Conservation (phyloP, 2,113 vertebrate species). For the Gallinago jamesoni region DNA sequence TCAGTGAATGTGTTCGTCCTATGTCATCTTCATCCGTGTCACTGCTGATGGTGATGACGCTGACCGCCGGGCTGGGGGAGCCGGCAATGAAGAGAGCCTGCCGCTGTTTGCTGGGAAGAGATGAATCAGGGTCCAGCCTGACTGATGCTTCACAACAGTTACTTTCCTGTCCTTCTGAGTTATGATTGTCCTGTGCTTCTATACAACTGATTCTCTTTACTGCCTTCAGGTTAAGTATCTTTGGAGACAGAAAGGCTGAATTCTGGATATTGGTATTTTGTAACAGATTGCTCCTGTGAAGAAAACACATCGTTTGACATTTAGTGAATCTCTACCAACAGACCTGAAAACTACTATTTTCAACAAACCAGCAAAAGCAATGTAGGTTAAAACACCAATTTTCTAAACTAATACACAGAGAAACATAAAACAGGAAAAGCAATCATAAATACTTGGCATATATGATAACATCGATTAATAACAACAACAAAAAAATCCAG, state of each 20-base stretch:
- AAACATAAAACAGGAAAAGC: neutral
- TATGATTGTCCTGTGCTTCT: conserved; percentile 79
- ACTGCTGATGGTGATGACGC: conserved; percentile 96
- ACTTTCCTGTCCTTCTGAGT: conserved; percentile 66
- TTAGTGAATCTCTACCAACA: neutral
- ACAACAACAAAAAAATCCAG: neutral
- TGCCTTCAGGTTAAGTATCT: conserved; percentile 87
- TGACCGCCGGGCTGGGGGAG: conserved; percentile 88
- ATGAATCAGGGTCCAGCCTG: conserved; percentile 72
- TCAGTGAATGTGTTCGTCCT: conserved; percentile 79
- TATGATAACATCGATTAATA: neutral
- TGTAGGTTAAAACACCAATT: neutral
- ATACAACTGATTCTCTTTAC: conserved; percentile 78
- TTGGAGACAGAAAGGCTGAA: conserved; percentile 89
- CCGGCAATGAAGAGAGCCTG: conserved; percentile 87
- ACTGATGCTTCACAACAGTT: conserved; percentile 73
- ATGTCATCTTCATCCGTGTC: conserved; percentile 89
- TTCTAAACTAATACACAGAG: neutral
- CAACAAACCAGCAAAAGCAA: neutral
- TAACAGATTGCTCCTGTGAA: conserved; percentile 83
- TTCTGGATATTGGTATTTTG: conserved; percentile 90
- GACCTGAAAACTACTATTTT: neutral
- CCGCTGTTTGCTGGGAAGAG: conserved; percentile 81
- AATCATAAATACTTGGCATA: neutral
- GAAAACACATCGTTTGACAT: conserved; percentile 11